Evolutionary conservation across 2,113 vertebrate species (phyloP).

Genomic region (Thermophis baileyi): DNA sequence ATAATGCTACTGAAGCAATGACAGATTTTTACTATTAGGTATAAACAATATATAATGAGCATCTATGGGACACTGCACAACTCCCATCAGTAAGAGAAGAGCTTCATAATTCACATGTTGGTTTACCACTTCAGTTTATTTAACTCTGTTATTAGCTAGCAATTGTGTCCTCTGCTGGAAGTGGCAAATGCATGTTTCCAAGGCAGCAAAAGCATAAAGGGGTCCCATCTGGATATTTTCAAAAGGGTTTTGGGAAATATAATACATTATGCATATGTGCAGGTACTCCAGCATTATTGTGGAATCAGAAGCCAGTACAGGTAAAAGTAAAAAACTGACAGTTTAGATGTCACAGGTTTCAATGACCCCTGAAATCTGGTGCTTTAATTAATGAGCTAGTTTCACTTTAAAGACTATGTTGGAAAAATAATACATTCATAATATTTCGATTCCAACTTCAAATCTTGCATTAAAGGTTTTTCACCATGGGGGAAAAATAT

Average conservation of each 20-base stretch:
- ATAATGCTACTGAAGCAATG: conserved; percentile 11
- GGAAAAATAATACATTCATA: neutral
- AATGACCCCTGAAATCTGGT: neutral
- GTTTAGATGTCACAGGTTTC: neutral
- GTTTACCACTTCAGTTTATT: conserved; percentile 49
- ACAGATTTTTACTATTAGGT: conserved; percentile 18
- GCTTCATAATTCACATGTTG: conserved; percentile 40
- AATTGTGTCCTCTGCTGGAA: neutral
- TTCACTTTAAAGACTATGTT: fast-evolving
- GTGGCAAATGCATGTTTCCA: neutral
- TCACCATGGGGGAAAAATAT: neutral
- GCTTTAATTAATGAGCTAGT: neutral
- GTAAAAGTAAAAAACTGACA: conserved; percentile 3
- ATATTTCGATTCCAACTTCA: neutral
- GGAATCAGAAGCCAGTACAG: neutral
- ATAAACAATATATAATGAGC: conserved; percentile 47
- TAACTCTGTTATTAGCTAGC: conserved; percentile 1
- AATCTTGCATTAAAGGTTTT: neutral
- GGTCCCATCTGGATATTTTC: neutral
- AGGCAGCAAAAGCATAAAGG: neutral
- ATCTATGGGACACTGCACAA: conserved; percentile 29
- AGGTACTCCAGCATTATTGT: neutral
- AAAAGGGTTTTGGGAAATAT: neutral
- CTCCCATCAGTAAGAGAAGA: conserved; percentile 24
- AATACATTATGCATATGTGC: neutral